Evolutionary conservation across 2,113 vertebrate species (phyloP), one percentile per base, ranked within the genome.

Genomic region (Probosciger aterrimus): DNA sequence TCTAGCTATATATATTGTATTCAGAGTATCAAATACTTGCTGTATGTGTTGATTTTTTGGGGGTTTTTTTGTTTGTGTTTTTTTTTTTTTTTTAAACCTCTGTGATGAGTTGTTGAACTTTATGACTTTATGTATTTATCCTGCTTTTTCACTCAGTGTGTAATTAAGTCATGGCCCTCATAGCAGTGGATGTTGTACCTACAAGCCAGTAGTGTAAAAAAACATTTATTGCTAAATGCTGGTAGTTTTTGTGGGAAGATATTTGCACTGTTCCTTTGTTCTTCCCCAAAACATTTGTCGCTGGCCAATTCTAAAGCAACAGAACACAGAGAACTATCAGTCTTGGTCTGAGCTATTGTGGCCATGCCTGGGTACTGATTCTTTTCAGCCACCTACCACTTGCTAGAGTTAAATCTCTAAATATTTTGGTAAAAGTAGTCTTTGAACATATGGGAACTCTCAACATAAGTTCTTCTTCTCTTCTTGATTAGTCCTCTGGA

Each of bases 401-500:
- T 84, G 46, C 49, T 92, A 27, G 88, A 92, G 25, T 86, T 86
- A 81, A 62, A 83, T 67, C 63, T 88, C 68, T 88, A 67, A 93
- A 91, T 92, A 76, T 84, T 95, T 78, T 44, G 16, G 35, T 95
- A 86, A 95, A 94, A 93, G 55, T 88, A 95, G 65, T 35, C 25
- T 91, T 88, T 82, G 74, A 84, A 75, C 78, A 78, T 93, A 88
- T 33, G 55, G 73, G 69, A 70, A 55, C 64, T 88, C 18, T 93
- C 68, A 93, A n/a, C 8, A 62, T 62, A 22, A 9, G 57, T 77
- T 76, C 46, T 57, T 86, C 53, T 92, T 53, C 14, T 31, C 44
- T 65, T 73, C 41, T 86, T 82, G n/a, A 69, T 92, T 17, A 71
- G 43, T 83, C 30, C 18, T 91, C 24, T 0, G 0, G 37, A 67